Conservation (phyloP, 2,113 vertebrate genomes). For the mouse (Mus musculus) region GRCm39 chr9:47548001-47548500, state of each 20-base stretch:
- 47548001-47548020: slow-evolving; percentile 50
- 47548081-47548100: background rate
- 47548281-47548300: background rate
- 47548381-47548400: slow-evolving; percentile 31
- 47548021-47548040: background rate
- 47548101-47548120: slow-evolving; percentile 46
- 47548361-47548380: slow-evolving; percentile 57
- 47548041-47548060: slow-evolving; percentile 45
- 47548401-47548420: slow-evolving; percentile 71
- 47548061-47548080: slow-evolving; percentile 12
- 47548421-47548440: slow-evolving; percentile 71
- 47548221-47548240: slow-evolving; percentile 4
- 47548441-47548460: slow-evolving; percentile 65
- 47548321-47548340: slow-evolving; percentile 34
- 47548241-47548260: background rate
- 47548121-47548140: slow-evolving; percentile 63
- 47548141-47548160: background rate
- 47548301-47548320: background rate
- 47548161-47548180: background rate
- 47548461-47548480: slow-evolving; percentile 28
- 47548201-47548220: background rate
- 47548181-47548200: background rate
- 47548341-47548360: slow-evolving; percentile 59
- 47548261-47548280: background rate
- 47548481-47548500: slow-evolving; percentile 60